A percentile compares a stretch with the other conserved stretches of the same genome.
These are phyloP conservation scores for Sphecodes monilicornis DNA, from an alignment of 2,888 invertebrate species.

Conservation along the genomic window DNA sequence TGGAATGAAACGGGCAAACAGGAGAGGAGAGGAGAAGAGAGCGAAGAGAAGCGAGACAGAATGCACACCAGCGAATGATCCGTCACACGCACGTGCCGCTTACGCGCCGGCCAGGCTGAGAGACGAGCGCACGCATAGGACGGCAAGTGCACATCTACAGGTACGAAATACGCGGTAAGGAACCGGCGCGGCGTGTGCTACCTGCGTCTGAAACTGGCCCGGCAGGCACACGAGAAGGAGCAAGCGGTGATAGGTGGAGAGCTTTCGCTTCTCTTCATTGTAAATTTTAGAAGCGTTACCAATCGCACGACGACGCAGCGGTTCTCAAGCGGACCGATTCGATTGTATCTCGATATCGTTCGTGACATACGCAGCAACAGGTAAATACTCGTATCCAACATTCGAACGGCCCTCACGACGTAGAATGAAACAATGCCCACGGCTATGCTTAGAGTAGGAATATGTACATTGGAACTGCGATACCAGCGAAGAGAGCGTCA, in stretches of 20 bases:
- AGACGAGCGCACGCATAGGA: constrained; percentile 12
- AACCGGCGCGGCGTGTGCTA: constrained; percentile 64
- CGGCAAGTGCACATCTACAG: neutral
- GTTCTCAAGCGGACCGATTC: constrained; percentile 3
- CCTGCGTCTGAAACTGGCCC: constrained; percentile 76
- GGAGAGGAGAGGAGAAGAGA: neutral
- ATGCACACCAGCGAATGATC: constrained; percentile 12
- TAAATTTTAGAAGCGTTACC: constrained; percentile 3
- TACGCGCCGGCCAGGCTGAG: constrained; percentile 6
- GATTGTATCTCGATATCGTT: neutral
- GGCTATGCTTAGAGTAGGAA: neutral
- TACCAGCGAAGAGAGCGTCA: neutral
- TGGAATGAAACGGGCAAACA: constrained; percentile 33
- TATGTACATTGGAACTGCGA: neutral
- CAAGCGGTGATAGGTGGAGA: constrained; percentile 39
- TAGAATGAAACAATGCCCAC: neutral
- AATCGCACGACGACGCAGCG: neutral
- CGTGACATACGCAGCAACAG: neutral
- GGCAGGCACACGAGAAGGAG: constrained; percentile 71
- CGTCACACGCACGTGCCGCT: constrained; percentile 38
- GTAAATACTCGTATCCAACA: neutral
- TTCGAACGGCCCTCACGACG: neutral
- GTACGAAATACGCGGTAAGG: constrained; percentile 33
- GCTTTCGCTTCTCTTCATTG: constrained; percentile 7
- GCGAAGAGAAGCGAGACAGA: constrained; percentile 10